Percentiles rank a stretch among this genome's conserved stretches.
phyloP scores from a whole-genome alignment of 2,113 vertebrate genomes.

The Hemibates koningsi region DNA sequence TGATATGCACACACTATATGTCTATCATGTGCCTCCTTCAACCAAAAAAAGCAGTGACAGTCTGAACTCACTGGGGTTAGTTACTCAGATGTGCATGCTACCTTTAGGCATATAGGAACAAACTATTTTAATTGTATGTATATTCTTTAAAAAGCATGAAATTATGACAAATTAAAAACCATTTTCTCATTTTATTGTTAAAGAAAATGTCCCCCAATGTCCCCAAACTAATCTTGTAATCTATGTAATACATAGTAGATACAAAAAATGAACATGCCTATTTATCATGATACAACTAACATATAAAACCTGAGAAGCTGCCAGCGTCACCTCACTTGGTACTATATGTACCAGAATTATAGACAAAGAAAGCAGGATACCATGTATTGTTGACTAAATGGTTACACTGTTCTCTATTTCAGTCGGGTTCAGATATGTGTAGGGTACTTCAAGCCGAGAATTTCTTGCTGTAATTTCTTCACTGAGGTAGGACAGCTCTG shows the following conservation, averaged over 20 bases:
- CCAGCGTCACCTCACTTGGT: not conserved
- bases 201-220: not conserved
- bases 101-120: rapidly evolving
- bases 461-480: slow-evolving; percentile 38
- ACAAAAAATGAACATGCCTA: not conserved
- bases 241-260: not conserved
- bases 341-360: not conserved
- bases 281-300: not conserved
- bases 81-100: not conserved
- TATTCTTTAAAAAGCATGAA: not conserved
- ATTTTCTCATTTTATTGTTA: not conserved
- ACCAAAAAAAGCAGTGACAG: not conserved
- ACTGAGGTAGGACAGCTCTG: slow-evolving; percentile 17
- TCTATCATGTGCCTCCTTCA: not conserved
- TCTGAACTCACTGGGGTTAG: not conserved
- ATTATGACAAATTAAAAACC: not conserved
- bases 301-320: not conserved
- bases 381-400: not conserved
- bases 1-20: not conserved
- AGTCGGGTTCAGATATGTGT: slow-evolving; percentile 44
- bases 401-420: slow-evolving; percentile 43
- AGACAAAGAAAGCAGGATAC: not conserved
- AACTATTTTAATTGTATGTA: not conserved
- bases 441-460: slow-evolving; percentile 24
- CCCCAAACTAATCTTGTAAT: not conserved